Evolutionary conservation across 2,797 vertebrate genomes (phyloP).

Genomic region (Yasuhikotakia modesta): DNA sequence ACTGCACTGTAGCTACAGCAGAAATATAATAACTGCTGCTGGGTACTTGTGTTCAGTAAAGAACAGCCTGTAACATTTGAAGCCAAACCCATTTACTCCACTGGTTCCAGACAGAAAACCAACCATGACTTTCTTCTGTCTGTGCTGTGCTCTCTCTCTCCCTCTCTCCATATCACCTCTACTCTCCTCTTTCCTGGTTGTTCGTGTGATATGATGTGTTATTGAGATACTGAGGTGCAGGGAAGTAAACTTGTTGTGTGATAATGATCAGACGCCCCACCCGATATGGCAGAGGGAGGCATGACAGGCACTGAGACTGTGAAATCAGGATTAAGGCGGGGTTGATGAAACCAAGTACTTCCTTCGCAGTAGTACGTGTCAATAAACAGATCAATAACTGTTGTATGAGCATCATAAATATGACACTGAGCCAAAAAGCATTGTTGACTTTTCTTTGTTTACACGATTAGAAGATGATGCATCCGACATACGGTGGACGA

Average conservation of each 20-base stretch:
- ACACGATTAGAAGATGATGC: constrained; percentile 18
- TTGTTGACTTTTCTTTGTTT: constrained; percentile 21
- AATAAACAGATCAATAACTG: constrained; percentile 35
- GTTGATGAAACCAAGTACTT: constrained; percentile 22
- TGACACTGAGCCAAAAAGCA: constrained; percentile 16
- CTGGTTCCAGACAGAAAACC: constrained; percentile 56
- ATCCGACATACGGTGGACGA: constrained; percentile 22
- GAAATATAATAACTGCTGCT: constrained; percentile 41
- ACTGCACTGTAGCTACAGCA: constrained; percentile 9
- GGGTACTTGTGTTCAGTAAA: constrained; percentile 40
- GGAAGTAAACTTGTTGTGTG: constrained; percentile 46
- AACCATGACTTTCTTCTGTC: constrained; percentile 47
- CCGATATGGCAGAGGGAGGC: constrained; percentile 41
- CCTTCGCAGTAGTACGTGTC: constrained; percentile 15
- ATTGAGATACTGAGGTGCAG: constrained; percentile 42
- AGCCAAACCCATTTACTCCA: constrained; percentile 46
- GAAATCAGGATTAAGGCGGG: constrained; percentile 31
- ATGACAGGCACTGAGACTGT: constrained; percentile 33
- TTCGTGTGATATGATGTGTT: constrained; percentile 47
- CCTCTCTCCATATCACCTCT: not conserved
- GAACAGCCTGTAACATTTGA: constrained; percentile 42
- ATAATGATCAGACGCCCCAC: constrained; percentile 55
- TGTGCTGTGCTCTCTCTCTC: constrained; percentile 45
- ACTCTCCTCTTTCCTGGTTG: constrained; percentile 26
- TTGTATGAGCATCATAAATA: constrained; percentile 21